Evolutionary conservation across 1,140 invertebrate species (phyloP).

Genomic region (Anagrus nilaparvatae): DNA sequence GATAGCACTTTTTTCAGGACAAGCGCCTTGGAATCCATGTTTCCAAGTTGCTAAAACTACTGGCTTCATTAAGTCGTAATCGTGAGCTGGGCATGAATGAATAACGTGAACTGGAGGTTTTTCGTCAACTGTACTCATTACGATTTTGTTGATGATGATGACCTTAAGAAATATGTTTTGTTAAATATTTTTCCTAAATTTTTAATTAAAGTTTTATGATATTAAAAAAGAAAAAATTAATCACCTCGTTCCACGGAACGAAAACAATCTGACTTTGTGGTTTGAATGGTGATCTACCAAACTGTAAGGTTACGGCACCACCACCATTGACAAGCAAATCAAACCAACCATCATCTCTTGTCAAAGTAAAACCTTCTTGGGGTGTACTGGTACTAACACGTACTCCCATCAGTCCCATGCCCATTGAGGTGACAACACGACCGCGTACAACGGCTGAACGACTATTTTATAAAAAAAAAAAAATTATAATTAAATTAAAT

Average conservation of each 20-base stretch:
- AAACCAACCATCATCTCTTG: slow-evolving; percentile 86
- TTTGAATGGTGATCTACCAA: slow-evolving; percentile 85
- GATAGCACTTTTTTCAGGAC: slow-evolving; percentile 83
- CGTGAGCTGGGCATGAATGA: slow-evolving; percentile 77
- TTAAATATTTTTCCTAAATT: slow-evolving; percentile 2
- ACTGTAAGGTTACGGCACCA: slow-evolving; percentile 87
- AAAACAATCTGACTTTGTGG: slow-evolving; percentile 83
- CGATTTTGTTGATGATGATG: slow-evolving; percentile 78
- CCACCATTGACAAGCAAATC: slow-evolving; percentile 96
- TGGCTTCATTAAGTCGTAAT: slow-evolving; percentile 90
- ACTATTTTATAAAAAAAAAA: too few relatives aligned
- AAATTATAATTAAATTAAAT: too few relatives aligned
- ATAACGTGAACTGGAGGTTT: slow-evolving; percentile 50
- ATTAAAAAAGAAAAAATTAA: slow-evolving; percentile 6
- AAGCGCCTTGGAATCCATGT: slow-evolving; percentile 90
- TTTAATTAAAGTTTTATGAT: too few relatives aligned
- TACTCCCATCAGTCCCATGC: slow-evolving; percentile 87
- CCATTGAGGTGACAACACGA: slow-evolving; percentile 79
- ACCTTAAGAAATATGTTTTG: slow-evolving; percentile 50
- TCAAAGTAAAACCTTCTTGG: slow-evolving; percentile 88
- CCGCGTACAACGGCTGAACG: slow-evolving; percentile 94
- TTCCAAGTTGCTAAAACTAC: slow-evolving; percentile 93
- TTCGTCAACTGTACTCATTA: slow-evolving; percentile 77
- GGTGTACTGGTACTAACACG: slow-evolving; percentile 83
- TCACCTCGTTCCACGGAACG: slow-evolving; percentile 93